A percentile compares a stretch with the other conserved stretches of the same genome.
phyloP scores from a whole-genome alignment of 1,140 invertebrate genomes.

The Lordiphosa clarofinis region DNA sequence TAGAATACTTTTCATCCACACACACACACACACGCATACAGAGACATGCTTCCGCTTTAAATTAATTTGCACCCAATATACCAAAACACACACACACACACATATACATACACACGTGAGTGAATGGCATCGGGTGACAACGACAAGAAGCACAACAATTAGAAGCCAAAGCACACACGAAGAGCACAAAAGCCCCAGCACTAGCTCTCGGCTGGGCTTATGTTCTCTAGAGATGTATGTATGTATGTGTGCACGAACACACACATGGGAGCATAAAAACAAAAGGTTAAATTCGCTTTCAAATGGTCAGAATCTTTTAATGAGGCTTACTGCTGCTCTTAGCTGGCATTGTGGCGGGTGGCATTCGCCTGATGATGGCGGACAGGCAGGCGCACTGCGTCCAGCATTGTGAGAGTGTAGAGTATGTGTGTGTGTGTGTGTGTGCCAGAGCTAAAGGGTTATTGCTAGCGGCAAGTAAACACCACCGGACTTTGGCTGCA shows the following conservation, averaged over 20 bases:
- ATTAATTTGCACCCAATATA: conserved; percentile 68
- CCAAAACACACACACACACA: conserved; percentile 16
- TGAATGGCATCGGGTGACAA: conserved; percentile 49
- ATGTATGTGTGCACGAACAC: conserved; percentile 18
- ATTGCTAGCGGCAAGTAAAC: conserved; percentile 69
- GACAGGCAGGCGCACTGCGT: conserved; percentile 68
- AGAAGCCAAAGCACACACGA: conserved; percentile 57
- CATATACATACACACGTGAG: conserved; percentile 15
- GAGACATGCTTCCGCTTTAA: conserved; percentile 34
- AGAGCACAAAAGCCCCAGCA: conserved; percentile 28
- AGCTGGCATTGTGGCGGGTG: conserved; percentile 3
- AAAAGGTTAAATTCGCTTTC: conserved; percentile 76
- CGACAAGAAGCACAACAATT: conserved; percentile 47
- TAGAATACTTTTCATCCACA: conserved; percentile 61
- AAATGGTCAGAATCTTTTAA: conserved; percentile 75
- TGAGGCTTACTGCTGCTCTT: conserved; percentile 35
- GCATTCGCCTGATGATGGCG: conserved; percentile 35
- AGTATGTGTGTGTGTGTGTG: conserved; percentile 22
- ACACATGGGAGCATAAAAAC: conserved; percentile 38
- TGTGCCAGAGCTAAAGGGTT: conserved; percentile 52
- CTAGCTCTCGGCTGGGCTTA: conserved; percentile 10
- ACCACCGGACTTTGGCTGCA: conserved; percentile 58
- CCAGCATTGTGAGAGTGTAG: conserved; percentile 35
- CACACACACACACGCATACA: not conserved
- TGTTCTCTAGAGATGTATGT: too few relatives aligned